phyloP scores from a whole-genome alignment of 2,113 vertebrate genomes.

The Sigmodon hispidus region DNA sequence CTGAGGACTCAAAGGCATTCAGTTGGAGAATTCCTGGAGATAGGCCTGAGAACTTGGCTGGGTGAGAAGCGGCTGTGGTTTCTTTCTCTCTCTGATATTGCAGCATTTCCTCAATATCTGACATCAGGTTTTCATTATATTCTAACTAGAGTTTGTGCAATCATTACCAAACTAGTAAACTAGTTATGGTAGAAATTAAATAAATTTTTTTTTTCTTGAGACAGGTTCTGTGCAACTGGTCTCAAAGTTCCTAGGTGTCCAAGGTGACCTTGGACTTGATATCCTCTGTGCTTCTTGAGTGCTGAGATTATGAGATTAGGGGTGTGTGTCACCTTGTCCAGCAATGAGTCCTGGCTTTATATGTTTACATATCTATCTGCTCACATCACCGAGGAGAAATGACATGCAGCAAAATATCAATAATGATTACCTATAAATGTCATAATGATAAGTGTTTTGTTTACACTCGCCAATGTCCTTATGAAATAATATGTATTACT shows the following conservation, averaged over 20 bases:
- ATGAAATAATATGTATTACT: not conserved
- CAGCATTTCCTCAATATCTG: too few species aligned
- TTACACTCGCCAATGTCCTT: not conserved
- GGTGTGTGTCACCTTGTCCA: not conserved
- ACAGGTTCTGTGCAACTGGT: not conserved
- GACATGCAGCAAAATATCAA: not conserved
- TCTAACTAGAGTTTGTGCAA: too few species aligned
- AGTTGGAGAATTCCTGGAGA: too few species aligned
- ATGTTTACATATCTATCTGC: not conserved
- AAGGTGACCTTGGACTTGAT: not conserved
- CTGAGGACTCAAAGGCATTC: too few species aligned
- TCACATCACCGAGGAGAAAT: not conserved
- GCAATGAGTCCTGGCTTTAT: not conserved
- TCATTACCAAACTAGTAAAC: too few species aligned
- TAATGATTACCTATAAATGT: not conserved
- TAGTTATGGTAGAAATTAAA: conserved; percentile 16
- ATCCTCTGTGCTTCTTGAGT: not conserved
- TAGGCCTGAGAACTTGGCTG: too few species aligned
- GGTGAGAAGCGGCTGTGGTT: too few species aligned
- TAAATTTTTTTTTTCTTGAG: not conserved
- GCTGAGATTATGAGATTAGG: not conserved
- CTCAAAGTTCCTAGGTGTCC: not conserved
- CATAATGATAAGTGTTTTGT: conserved; percentile 9
- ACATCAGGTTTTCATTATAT: too few species aligned
- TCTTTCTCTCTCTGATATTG: too few species aligned